These are phyloP conservation scores for Agrypnia vestita DNA, from an alignment of 1,140 invertebrate genomes.

Conservation along the genomic window DNA sequence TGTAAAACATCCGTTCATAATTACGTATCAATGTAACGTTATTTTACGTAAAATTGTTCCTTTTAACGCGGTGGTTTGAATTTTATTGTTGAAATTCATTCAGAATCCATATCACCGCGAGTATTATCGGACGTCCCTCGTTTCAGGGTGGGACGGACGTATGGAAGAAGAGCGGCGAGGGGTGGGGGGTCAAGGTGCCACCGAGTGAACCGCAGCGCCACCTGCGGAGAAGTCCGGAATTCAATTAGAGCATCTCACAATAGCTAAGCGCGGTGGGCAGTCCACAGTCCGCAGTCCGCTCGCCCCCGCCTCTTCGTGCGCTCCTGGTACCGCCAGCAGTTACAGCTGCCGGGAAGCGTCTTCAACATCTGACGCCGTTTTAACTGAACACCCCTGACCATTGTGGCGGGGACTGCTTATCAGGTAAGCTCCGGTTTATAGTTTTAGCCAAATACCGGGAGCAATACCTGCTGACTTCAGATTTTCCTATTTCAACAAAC, in stretches of 20 bases:
- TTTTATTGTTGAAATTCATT: background rate
- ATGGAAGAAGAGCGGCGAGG: background rate
- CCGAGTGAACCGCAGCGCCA: conserved; percentile 47
- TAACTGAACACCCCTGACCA: conserved; percentile 29
- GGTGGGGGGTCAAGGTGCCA: conserved; percentile 39
- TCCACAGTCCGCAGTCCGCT: background rate
- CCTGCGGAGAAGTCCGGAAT: conserved; percentile 55
- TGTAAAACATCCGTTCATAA: background rate
- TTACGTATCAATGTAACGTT: background rate
- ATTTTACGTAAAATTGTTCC: background rate
- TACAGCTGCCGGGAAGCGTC: conserved; percentile 5
- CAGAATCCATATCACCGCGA: background rate
- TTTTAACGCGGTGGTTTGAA: background rate
- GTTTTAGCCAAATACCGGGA: background rate
- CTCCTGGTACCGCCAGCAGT: conserved; percentile 9
- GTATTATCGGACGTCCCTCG: conserved; percentile 19
- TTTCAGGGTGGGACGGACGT: background rate
- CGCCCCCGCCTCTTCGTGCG: conserved; percentile 8
- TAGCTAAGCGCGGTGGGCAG: conserved; percentile 30
- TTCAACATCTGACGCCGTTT: conserved; percentile 6
- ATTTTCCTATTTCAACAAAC: background rate
- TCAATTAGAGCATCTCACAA: conserved; percentile 58
- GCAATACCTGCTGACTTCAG: background rate
- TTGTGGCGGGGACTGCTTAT: conserved; percentile 15
- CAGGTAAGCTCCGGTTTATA: conserved; percentile 15